Base-by-base conservation (phyloP, 2,888 invertebrate genomes). In the Autographa pulchrina region DNA sequence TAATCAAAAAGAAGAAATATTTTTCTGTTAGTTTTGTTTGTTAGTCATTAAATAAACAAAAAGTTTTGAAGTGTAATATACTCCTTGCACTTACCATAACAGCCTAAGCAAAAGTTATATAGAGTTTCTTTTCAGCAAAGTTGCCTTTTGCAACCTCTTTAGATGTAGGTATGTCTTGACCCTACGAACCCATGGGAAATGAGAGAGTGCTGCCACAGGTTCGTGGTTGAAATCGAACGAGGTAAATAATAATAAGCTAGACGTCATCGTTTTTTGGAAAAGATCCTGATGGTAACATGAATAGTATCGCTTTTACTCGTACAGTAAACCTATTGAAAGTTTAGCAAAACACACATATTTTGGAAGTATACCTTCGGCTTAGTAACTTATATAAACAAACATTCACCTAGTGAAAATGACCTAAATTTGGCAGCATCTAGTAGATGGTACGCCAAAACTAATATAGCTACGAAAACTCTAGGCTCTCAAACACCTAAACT, bases 121-220 rank as follows among this genome's bases (percentile, higher is more conserved):
- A 43, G 43, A n/a, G 48, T 48, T 48, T 8, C 48, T 48, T 48
- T 48, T 48, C n/a, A 48, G 48, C 48, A 16, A 48, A 48, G 48
- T 48, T 48, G 43, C 43, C 14, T 43, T 43, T 43, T 43, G 48
- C 48, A 48, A 48, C 48, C 48, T 48, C 48, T 48, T 48, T 48
- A n/a, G 48, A 6, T n/a, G n/a, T 48, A 48, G 16, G 56, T 76
- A 54, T 76, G 68, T 48, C 74, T 41, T 18, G 65, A 52, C 80
- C 68, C 63, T 66, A 65, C 25, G 75, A 38, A 35, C 77, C 61
- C 77, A 59, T 72, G 77, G 77, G 77, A 78, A 78, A 78, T 78
- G 20, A 63, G 48, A 32, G 68, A 78, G 77, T 80, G 80, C 56
- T 32, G 63, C 61, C 80, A 61, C 59, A 67, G 67, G 68, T 80